phyloP scores from a whole-genome alignment of 2,113 vertebrate species.

The Deroptyus accipitrinus region DNA sequence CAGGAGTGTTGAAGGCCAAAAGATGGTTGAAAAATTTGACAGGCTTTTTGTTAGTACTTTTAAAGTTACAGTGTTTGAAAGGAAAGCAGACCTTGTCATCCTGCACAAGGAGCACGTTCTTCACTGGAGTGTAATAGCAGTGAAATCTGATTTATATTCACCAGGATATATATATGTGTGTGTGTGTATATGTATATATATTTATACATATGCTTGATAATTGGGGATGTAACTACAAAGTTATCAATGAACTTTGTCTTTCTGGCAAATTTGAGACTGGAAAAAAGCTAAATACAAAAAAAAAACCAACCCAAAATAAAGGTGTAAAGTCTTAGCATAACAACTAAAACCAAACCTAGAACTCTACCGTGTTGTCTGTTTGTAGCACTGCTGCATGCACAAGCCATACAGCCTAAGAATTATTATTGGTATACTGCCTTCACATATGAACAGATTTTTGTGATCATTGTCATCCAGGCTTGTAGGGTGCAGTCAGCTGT shows the following conservation, averaged over 20 bases:
- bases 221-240: neutral
- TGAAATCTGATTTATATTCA: neutral
- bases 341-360: neutral
- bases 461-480: neutral
- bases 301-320: neutral
- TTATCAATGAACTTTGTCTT: neutral
- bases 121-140: neutral
- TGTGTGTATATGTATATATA: neutral
- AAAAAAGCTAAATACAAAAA: neutral
- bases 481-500: neutral
- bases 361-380: neutral
- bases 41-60: neutral
- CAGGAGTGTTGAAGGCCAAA: neutral
- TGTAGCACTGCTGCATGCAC: neutral
- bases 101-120: neutral
- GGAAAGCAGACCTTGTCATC: neutral
- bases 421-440: neutral
- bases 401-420: neutral
- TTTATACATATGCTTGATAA: neutral
- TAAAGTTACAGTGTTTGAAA: neutral
- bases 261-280: neutral
- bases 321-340: neutral
- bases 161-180: neutral
- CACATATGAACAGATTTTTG: neutral
- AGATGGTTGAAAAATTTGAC: neutral